phyloP scores from a whole-genome alignment of 2,797 vertebrate species.

The Hippopotamyrus pictus region DNA sequence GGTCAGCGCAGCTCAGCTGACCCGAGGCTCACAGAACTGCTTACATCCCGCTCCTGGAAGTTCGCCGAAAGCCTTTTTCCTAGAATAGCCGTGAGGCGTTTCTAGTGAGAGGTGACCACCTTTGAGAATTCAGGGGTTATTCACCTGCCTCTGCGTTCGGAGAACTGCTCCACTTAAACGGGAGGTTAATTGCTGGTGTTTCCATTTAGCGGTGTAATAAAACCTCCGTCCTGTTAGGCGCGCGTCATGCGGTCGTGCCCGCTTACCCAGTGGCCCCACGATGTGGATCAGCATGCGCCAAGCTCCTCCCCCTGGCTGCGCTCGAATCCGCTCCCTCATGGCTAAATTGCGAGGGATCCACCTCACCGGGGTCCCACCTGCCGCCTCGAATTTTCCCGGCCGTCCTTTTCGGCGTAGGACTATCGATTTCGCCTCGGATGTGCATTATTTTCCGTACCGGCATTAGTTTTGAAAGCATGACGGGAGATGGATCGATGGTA shows the following conservation, averaged over 20 bases:
- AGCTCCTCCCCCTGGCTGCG: background rate
- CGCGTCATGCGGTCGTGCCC: background rate
- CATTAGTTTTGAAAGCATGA: slow-evolving; percentile 9
- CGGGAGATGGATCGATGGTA: slow-evolving; percentile 16
- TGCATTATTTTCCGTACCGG: slow-evolving; percentile 13
- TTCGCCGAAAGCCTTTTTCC: background rate
- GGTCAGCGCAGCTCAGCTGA: background rate
- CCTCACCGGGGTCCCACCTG: background rate
- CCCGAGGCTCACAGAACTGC: background rate
- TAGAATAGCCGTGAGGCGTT: background rate
- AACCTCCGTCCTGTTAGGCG: background rate
- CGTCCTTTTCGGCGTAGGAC: background rate
- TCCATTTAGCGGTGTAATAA: background rate
- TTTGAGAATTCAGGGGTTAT: background rate
- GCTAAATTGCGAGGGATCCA: background rate
- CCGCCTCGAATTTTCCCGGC: background rate
- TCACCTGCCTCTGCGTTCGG: background rate
- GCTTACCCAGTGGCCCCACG: background rate
- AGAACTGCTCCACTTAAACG: background rate
- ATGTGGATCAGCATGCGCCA: background rate
- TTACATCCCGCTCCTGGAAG: background rate
- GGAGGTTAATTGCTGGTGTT: slow-evolving; percentile 1
- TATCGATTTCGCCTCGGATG: slow-evolving; percentile 23
- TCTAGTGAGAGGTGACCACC: background rate
- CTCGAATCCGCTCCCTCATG: background rate